These are phyloP conservation scores for Aethina tumida DNA, from an alignment of 1,140 invertebrate species.

Conservation along the genomic window DNA sequence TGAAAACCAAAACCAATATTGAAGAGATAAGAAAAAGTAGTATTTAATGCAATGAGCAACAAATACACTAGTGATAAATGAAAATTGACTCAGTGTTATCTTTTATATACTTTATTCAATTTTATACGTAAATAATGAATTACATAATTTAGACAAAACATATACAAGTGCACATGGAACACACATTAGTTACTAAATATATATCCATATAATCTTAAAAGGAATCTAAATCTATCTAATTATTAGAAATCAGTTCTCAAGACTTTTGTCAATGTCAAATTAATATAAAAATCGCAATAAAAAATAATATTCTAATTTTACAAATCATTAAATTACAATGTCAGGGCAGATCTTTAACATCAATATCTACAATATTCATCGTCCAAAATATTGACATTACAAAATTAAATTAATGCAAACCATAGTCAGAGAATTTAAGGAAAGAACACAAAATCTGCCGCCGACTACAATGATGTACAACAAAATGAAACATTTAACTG, in stretches of 20 bases:
- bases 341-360: too few relatives aligned
- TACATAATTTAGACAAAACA: constrained; percentile 9
- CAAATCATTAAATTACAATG: too few relatives aligned
- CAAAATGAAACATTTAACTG: constrained; percentile 41
- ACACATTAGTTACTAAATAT: constrained; percentile 3
- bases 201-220: not conserved
- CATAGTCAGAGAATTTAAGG: not conserved
- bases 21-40: too few relatives aligned
- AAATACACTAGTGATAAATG: too few relatives aligned
- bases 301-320: too few relatives aligned
- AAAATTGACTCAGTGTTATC: too few relatives aligned
- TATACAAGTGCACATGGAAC: constrained; percentile 9
- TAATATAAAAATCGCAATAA: too few relatives aligned
- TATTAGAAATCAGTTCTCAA: constrained; percentile 4
- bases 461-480: not conserved
- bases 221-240: not conserved
- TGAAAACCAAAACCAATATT: too few relatives aligned
- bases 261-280: not conserved
- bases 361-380: not conserved
- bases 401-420: constrained; percentile 1
- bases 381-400: not conserved
- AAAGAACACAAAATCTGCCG: not conserved
- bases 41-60: too few relatives aligned
- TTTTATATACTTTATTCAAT: too few relatives aligned
- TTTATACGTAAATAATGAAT: too few relatives aligned